phyloP scores from a whole-genome alignment of 2,888 invertebrate genomes.

The Xylota segnis region DNA sequence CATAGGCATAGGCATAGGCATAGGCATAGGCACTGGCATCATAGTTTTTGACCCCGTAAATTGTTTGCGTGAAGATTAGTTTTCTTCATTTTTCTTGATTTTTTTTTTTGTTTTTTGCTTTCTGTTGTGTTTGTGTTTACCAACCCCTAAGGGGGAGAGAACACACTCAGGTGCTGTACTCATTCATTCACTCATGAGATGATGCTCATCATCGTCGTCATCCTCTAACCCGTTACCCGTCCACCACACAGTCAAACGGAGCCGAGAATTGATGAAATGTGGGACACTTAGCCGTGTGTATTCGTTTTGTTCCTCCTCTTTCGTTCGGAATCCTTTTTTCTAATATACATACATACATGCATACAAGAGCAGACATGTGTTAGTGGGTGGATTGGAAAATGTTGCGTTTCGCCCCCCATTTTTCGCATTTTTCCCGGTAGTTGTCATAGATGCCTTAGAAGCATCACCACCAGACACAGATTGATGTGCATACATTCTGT shows the following conservation, averaged over 20 bases:
- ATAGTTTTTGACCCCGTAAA: conserved; percentile 59
- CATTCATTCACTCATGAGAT: conserved; percentile 27
- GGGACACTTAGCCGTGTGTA: conserved; percentile 50
- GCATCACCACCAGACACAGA: conserved; percentile 35
- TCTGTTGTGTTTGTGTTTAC: conserved; percentile 44
- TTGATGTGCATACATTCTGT: conserved; percentile 12
- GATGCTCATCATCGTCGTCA: conserved; percentile 19
- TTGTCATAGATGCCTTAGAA: conserved; percentile 8
- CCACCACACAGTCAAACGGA: conserved; percentile 42
- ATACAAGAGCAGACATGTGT: neutral
- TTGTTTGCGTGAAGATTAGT: conserved; percentile 69
- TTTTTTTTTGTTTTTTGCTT: conserved; percentile 1
- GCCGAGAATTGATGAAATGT: conserved; percentile 54
- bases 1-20: no score
- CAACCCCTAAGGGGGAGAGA: conserved; percentile 30
- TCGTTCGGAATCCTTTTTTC: neutral
- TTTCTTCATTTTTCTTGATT: conserved; percentile 45
- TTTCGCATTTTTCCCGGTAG: conserved; percentile 13
- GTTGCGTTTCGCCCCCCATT: conserved; percentile 11
- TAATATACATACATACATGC: neutral
- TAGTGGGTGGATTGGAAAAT: conserved; percentile 29
- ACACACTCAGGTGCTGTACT: conserved; percentile 30
- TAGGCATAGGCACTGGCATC: no score
- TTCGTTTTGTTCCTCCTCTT: conserved; percentile 1
- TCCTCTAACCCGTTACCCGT: conserved; percentile 20